These are phyloP conservation scores for Lytechinus pictus DNA, from an alignment of 35 echinoderm and acorn worm species.

Conservation along the genomic window DNA sequence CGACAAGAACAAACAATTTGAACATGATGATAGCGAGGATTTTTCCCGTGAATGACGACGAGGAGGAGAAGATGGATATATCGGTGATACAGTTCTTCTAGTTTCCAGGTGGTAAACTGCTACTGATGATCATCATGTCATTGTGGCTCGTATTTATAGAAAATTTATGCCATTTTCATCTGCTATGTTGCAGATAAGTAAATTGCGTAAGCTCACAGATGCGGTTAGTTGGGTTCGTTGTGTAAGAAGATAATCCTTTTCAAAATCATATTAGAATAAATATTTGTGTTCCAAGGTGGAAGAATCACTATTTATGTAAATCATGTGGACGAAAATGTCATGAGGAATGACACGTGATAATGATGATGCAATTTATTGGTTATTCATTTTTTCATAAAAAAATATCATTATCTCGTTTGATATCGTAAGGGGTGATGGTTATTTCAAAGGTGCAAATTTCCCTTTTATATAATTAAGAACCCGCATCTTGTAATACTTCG, in stretches of 20 bases:
- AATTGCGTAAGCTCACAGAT: not conserved
- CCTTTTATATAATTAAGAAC: too few relatives aligned
- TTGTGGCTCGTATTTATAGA: not conserved
- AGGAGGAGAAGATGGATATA: not conserved
- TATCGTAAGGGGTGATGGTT: not conserved
- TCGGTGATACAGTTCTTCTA: not conserved
- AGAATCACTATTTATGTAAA: not conserved
- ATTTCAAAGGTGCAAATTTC: too few relatives aligned
- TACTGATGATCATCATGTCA: not conserved
- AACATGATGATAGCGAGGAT: not conserved
- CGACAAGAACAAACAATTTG: not conserved
- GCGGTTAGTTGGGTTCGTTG: not conserved
- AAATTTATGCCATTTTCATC: not conserved
- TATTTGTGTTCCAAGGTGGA: not conserved
- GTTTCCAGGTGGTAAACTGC: not conserved
- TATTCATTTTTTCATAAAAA: not conserved
- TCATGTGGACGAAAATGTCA: not conserved
- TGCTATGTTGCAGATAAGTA: not conserved
- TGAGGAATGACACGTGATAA: not conserved
- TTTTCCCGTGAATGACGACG: not conserved
- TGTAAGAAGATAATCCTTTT: not conserved
- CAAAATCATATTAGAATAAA: not conserved
- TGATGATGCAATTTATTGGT: not conserved
- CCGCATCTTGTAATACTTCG: too few relatives aligned
- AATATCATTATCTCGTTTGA: not conserved